Conservation (phyloP, 2,888 invertebrate genomes). For the Leptinotarsa haldemani region DNA sequence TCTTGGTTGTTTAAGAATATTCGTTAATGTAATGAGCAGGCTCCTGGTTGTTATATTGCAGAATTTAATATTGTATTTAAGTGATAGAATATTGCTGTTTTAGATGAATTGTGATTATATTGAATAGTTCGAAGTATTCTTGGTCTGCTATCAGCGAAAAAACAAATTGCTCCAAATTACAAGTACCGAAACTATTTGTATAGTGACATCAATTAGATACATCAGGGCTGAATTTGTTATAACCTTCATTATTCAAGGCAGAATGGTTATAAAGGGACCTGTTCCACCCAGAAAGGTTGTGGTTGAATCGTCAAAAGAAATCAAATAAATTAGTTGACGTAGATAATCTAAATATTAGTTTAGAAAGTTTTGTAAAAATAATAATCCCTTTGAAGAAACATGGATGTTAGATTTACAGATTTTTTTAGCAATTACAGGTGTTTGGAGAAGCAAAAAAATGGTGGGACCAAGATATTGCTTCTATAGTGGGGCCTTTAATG, state of each 20-base stretch:
- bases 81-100: constrained; percentile 9
- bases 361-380: constrained; percentile 12
- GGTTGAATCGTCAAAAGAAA: background rate
- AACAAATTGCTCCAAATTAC: background rate
- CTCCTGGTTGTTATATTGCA: background rate
- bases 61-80: background rate
- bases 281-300: background rate
- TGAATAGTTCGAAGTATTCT: background rate
- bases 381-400: background rate
- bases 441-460: constrained; percentile 33
- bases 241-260: background rate
- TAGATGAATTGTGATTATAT: constrained; percentile 5
- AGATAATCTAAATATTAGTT: background rate
- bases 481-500: constrained; percentile 53
- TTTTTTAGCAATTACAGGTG: constrained; percentile 12
- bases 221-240: background rate
- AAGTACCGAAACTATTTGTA: background rate
- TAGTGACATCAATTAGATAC: background rate
- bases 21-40: background rate
- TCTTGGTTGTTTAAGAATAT: constrained; percentile 1
- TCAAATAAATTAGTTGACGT: background rate
- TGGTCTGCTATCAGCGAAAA: background rate
- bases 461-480: constrained; percentile 56
- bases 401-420: background rate
- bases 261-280: background rate